These are phyloP conservation scores for Cyphomyrmex costatus DNA, from an alignment of 1,140 invertebrate genomes.

Conservation along the genomic window DNA sequence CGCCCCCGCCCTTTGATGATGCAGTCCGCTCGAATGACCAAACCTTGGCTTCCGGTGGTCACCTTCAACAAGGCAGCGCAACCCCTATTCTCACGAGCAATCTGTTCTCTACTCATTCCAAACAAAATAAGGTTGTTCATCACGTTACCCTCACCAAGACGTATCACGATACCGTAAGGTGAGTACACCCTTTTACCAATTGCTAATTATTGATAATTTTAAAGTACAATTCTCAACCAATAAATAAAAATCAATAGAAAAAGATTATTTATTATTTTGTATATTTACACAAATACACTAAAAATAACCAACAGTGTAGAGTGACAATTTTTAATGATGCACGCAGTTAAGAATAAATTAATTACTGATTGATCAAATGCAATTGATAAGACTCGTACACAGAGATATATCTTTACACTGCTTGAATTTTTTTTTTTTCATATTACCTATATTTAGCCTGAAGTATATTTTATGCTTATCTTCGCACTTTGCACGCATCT, in stretches of 20 bases:
- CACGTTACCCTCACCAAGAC: constrained; percentile 84
- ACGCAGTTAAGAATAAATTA: background rate
- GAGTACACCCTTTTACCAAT: constrained; percentile 51
- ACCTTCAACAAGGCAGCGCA: constrained; percentile 77
- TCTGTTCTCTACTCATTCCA: constrained; percentile 77
- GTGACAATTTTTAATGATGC: background rate
- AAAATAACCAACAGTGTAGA: background rate
- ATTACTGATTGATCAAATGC: constrained; percentile 11
- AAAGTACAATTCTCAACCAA: constrained; percentile 12
- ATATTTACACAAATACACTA: background rate
- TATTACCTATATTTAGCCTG: background rate
- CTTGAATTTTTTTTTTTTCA: background rate
- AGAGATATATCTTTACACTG: constrained; percentile 27
- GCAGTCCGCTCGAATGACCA: constrained; percentile 88
- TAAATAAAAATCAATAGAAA: constrained; percentile 8
- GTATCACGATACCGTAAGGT: constrained; percentile 86
- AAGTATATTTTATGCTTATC: constrained; percentile 48
- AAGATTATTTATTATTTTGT: background rate
- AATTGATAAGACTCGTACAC: constrained; percentile 21
- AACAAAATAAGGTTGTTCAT: constrained; percentile 83
- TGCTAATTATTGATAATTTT: background rate
- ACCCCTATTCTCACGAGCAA: constrained; percentile 81
- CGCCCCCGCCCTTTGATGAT: constrained; percentile 95
- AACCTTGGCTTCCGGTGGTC: constrained; percentile 85
- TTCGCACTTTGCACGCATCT: constrained; percentile 58